Percentiles rank a stretch among this genome's conserved stretches.
Evolutionary conservation across 2,797 vertebrate genomes (phyloP).

Genomic region (Salarias fasciatus): DNA sequence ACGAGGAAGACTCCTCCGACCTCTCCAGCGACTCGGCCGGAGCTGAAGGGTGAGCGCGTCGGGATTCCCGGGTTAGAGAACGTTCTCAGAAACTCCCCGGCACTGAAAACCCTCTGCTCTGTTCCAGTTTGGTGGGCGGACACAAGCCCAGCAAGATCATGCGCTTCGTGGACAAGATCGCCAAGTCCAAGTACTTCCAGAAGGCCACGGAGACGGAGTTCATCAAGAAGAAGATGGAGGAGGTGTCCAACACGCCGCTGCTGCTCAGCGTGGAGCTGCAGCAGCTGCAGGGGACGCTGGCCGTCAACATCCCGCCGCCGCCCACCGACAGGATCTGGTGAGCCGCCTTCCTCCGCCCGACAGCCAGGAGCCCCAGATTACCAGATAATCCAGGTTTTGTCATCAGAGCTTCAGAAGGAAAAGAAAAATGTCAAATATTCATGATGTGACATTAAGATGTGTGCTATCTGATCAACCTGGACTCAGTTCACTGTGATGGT

Average conservation of each 20-base stretch:
- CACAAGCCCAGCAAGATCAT: slow-evolving; percentile 96
- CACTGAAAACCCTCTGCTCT: no score
- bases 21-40: slow-evolving; percentile 84
- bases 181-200: slow-evolving; percentile 97
- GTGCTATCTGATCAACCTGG: no score
- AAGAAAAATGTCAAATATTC: no score
- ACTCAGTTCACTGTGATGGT: no score
- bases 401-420: no score
- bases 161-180: slow-evolving; percentile 96
- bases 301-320: slow-evolving; percentile 95
- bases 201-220: slow-evolving; percentile 98
- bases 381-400: no score
- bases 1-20: slow-evolving; percentile 92
- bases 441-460: no score
- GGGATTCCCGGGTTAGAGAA: no score
- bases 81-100: no score
- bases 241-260: slow-evolving; percentile 95
- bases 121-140: slow-evolving; percentile 86
- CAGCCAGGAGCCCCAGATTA: no score
- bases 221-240: slow-evolving; percentile 98
- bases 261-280: slow-evolving; percentile 95
- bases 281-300: slow-evolving; percentile 90
- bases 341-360: no score
- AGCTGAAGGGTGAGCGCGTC: slow-evolving; percentile 85
- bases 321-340: slow-evolving; percentile 97